Base-by-base conservation (phyloP, 2,797 vertebrate genomes). In the Nannoperca australis region DNA sequence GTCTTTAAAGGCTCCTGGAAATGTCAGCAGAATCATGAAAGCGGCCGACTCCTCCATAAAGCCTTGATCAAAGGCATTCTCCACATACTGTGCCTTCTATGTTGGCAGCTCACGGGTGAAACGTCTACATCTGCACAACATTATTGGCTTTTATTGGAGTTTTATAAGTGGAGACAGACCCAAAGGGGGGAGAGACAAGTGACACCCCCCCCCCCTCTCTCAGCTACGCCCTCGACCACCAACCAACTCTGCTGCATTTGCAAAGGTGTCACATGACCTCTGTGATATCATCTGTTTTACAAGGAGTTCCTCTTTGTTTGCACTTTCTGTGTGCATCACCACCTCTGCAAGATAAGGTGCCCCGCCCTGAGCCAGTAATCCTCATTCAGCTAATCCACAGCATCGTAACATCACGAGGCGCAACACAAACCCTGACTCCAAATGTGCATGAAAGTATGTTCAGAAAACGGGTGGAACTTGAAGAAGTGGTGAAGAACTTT, bases 61-160 rank as follows among this genome's bases (percentile, higher is more conserved):
- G 87, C 73, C 53, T 5, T 70, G 88, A 93, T 95, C 90, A 95
- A 95, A 94, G 89, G 78, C 93, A 94, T 95, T 95, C 95, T 54
- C 78, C 0, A 24, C 88, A 91, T 93, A 82, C 90, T 79, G 92
- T 55, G 82, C 83, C 85, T 81, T 75, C 90, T 79, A 88, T 85
- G 78, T 71, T 47, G 88, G 76, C 86, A 69, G 90, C 90, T 89
- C 85, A 82, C 79, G 65, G 87, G 71, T 81, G 69, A 67, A 74
- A 55, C 54, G 81, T 85, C 89, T 72, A 82, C 93, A 95, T 94
- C 93, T 95, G 94, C 81, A 78, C 87, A 63, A 18, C 91, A 91
- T 93, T 93, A 90, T 79, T 84, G 85, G 70, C 72, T 94, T 38
- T 93, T 92, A 91, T 87, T 85, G 88, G 71, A 51, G 30, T 69